A percentile compares a stretch with the other conserved stretches of the same genome.
phyloP scores from a whole-genome alignment of 35 echinoderm and acorn worm species.

The Amphiura filiformis region DNA sequence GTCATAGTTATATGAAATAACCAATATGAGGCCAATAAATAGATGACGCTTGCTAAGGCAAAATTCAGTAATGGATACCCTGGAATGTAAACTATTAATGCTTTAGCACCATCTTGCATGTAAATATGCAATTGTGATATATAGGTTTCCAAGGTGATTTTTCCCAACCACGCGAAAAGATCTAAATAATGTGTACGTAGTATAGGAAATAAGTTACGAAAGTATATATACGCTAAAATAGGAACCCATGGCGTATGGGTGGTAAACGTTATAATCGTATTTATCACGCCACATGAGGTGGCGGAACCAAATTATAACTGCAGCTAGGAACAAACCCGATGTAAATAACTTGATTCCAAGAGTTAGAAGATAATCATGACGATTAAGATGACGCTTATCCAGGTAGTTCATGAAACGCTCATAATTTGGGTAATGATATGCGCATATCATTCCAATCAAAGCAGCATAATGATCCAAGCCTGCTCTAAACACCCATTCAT shows the following conservation, averaged over 20 bases:
- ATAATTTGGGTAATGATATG: constrained; percentile 73
- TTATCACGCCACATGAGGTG: constrained; percentile 47
- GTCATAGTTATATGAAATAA: constrained; percentile 60
- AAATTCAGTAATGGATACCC: constrained; percentile 72
- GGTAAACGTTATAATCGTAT: constrained; percentile 43
- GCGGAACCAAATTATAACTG: constrained; percentile 41
- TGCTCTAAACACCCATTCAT: constrained; percentile 72
- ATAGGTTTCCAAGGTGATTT: constrained; percentile 80
- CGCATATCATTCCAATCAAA: constrained; percentile 71
- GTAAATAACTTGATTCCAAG: constrained; percentile 52
- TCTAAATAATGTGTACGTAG: constrained; percentile 51
- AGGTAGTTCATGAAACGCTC: constrained; percentile 69
- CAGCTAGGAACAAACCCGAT: constrained; percentile 12
- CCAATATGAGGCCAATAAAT: constrained; percentile 51
- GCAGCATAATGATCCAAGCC: constrained; percentile 69
- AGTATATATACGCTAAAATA: constrained; percentile 54
- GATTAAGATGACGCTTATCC: constrained; percentile 52
- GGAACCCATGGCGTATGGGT: constrained; percentile 78
- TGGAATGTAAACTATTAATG: constrained; percentile 62
- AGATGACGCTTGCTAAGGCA: constrained; percentile 46
- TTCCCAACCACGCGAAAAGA: constrained; percentile 65
- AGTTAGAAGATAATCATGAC: constrained; percentile 15
- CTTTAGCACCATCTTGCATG: constrained; percentile 51
- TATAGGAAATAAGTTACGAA: constrained; percentile 54
- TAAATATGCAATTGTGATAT: constrained; percentile 75